A percentile compares a stretch with the other conserved stretches of the same genome.
Evolutionary conservation across 37 sponge, comb jelly and placozoan species (phyloP).

Genomic region (Aplysina aerophoba): DNA sequence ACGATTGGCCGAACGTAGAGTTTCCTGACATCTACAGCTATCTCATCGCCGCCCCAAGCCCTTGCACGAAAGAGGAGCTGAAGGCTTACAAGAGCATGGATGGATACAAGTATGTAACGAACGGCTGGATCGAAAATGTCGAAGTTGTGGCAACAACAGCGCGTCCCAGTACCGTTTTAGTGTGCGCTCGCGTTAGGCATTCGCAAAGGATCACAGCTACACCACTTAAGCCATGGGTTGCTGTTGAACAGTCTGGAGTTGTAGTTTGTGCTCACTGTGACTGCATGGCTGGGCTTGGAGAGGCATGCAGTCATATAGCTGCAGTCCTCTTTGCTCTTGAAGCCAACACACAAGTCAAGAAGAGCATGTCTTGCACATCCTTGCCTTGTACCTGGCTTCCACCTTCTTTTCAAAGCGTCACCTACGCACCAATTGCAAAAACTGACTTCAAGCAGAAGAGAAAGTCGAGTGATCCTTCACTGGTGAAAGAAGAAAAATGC

Average conservation of each 20-base stretch:
- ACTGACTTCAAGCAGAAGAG: too few species aligned
- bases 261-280: constrained; percentile 59
- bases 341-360: constrained; percentile 28
- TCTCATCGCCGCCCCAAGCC: constrained; percentile 38
- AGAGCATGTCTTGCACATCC: constrained; percentile 37
- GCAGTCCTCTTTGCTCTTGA: constrained; percentile 56
- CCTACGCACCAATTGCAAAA: constrained; percentile 47
- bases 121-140: constrained; percentile 34
- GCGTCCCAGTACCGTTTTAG: not conserved
- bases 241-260: constrained; percentile 33
- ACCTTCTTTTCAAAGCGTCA: constrained; percentile 42
- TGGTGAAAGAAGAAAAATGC: too few species aligned
- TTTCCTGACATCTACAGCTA: constrained; percentile 55
- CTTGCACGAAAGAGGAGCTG: constrained; percentile 38
- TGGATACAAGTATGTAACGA: constrained; percentile 39
- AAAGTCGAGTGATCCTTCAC: too few species aligned
- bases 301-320: constrained; percentile 70
- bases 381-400: constrained; percentile 58
- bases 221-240: constrained; percentile 48
- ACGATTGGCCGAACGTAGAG: constrained; percentile 53
- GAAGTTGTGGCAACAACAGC: not conserved
- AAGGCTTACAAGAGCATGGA: constrained; percentile 51
- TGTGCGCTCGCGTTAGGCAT: constrained; percentile 37
- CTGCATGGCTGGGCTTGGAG: constrained; percentile 70
- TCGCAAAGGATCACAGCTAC: constrained; percentile 45